Evolutionary conservation across 2,113 vertebrate genomes (phyloP).

Genomic region (Trichechus manatus): DNA sequence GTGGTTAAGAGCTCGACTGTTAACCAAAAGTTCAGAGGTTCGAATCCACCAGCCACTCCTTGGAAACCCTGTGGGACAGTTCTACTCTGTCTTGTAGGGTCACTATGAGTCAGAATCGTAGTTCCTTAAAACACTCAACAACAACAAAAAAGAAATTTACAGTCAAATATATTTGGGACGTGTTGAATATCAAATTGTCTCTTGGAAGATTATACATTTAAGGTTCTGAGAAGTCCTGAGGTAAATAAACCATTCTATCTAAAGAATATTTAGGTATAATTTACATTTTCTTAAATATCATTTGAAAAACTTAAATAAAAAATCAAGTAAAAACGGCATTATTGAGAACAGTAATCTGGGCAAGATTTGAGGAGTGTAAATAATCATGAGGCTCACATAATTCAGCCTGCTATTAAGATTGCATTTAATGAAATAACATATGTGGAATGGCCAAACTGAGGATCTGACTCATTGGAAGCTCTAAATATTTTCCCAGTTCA

Average conservation of each 20-base stretch:
- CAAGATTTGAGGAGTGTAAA: background rate
- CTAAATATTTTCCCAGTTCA: background rate
- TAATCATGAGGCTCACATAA: background rate
- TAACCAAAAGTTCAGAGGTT: too few relatives aligned
- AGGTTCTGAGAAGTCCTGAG: background rate
- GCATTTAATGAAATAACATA: background rate
- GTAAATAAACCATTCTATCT: background rate
- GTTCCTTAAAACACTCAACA: background rate
- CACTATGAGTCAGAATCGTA: too few relatives aligned
- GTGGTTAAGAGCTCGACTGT: too few relatives aligned
- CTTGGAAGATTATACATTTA: background rate
- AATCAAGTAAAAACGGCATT: background rate
- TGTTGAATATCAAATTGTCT: background rate
- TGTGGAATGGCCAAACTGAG: background rate
- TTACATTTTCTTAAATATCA: background rate
- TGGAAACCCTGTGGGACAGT: too few relatives aligned
- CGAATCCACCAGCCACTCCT: too few relatives aligned
- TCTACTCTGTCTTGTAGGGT: too few relatives aligned
- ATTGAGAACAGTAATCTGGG: background rate
- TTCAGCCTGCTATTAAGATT: background rate
- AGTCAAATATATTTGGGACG: background rate
- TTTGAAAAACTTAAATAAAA: conserved; percentile 22
- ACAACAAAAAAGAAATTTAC: background rate
- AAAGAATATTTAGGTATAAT: background rate
- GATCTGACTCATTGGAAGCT: background rate